phyloP scores from a whole-genome alignment of 2,113 vertebrate genomes.

The human (Homo sapiens) region GRCh38 chr5:67520501-67521000 shows the following conservation, averaged over 20 bases:
- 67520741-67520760: slow-evolving; percentile 22
- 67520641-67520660: background rate
- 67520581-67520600: slow-evolving; percentile 46
- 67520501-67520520: slow-evolving; percentile 40
- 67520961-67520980: slow-evolving; percentile 64
- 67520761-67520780: slow-evolving; percentile 46
- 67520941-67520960: slow-evolving; percentile 52
- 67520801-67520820: slow-evolving; percentile 61
- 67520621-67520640: background rate
- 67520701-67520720: background rate
- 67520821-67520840: slow-evolving; percentile 39
- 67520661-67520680: slow-evolving; percentile 41
- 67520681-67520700: background rate
- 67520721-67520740: background rate
- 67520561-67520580: slow-evolving; percentile 57
- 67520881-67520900: slow-evolving; percentile 58
- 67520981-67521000: slow-evolving; percentile 42
- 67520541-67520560: slow-evolving; percentile 58
- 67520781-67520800: slow-evolving; percentile 69
- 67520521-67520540: slow-evolving; percentile 79
- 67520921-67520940: slow-evolving; percentile 45
- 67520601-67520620: slow-evolving; percentile 66
- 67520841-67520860: background rate
- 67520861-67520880: slow-evolving; percentile 42
- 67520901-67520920: slow-evolving; percentile 51